Evolutionary conservation across 2,888 invertebrate genomes (phyloP).

Genomic region (Coleophora deauratella): DNA sequence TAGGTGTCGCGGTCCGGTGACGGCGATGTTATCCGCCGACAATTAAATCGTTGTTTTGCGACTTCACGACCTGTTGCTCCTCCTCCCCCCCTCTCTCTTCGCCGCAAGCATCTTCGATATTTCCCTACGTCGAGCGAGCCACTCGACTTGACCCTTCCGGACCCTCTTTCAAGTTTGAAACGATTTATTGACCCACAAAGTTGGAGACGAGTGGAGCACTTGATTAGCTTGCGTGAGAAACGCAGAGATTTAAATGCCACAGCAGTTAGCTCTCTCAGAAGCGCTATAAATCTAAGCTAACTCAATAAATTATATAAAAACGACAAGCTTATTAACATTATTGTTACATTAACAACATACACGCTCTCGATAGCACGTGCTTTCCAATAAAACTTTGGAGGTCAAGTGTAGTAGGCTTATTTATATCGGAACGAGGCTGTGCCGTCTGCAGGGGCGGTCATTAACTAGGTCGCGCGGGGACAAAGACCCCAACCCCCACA

Average conservation of each 20-base stretch:
- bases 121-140: slow-evolving; percentile 23
- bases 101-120: slow-evolving; percentile 9
- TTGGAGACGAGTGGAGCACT: slow-evolving; percentile 22
- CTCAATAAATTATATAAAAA: too few relatives aligned
- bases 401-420: slow-evolving; percentile 74
- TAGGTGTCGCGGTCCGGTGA: slow-evolving; percentile 61
- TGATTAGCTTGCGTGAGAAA: slow-evolving; percentile 18
- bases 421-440: slow-evolving; percentile 69
- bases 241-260: neutral
- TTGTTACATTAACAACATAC: slow-evolving; percentile 43
- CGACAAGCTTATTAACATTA: too few relatives aligned
- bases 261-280: too few relatives aligned
- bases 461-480: slow-evolving; percentile 71
- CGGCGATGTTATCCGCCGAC: slow-evolving; percentile 63
- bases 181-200: slow-evolving; percentile 35
- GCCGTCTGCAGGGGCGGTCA: slow-evolving; percentile 68
- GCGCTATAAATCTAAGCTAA: too few relatives aligned
- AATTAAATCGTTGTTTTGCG: slow-evolving; percentile 70
- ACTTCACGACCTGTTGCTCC: slow-evolving; percentile 72
- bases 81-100: slow-evolving; percentile 28
- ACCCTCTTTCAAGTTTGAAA: slow-evolving; percentile 26
- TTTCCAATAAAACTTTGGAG: slow-evolving; percentile 73
- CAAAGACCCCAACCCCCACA: slow-evolving; percentile 57
- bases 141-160: slow-evolving; percentile 34
- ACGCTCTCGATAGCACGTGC: slow-evolving; percentile 61